Conservation (phyloP, 2,888 invertebrate species). For the Willowsia nigromaculata region DNA sequence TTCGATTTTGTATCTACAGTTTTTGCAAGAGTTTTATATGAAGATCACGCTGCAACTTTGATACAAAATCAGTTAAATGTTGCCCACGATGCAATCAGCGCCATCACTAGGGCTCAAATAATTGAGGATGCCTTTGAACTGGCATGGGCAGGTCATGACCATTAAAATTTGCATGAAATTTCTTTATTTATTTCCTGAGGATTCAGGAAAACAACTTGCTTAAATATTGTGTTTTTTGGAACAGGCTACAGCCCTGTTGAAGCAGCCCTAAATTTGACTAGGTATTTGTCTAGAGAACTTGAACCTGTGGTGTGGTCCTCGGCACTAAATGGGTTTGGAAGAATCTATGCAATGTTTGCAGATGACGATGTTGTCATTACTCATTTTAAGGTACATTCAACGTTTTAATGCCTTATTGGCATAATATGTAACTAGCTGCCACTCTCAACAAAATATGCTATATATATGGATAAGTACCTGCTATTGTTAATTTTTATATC, state of each 20-base stretch:
- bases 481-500: neutral
- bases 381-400: slow-evolving; percentile 28
- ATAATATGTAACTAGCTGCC: neutral
- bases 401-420: too few species aligned
- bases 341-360: slow-evolving; percentile 56
- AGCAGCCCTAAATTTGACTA: slow-evolving; percentile 47
- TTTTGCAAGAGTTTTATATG: slow-evolving; percentile 71
- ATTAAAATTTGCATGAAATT: neutral
- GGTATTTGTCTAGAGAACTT: slow-evolving; percentile 50
- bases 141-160: slow-evolving; percentile 67
- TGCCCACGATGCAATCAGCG: slow-evolving; percentile 59
- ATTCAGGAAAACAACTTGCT: too few species aligned
- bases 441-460: too few species aligned
- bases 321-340: slow-evolving; percentile 43
- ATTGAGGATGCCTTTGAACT: slow-evolving; percentile 76
- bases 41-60: neutral
- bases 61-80: slow-evolving; percentile 56
- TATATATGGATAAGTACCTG: neutral
- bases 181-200: neutral
- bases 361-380: neutral
- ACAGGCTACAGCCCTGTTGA: slow-evolving; percentile 54
- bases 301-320: slow-evolving; percentile 63
- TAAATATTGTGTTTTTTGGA: neutral
- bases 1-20: slow-evolving; percentile 8
- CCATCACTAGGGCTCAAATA: slow-evolving; percentile 69